Percentiles rank a stretch among this genome's conserved stretches.
These are phyloP conservation scores for Variabilichromis moorii DNA, from an alignment of 2,113 vertebrate species.

Conservation along the genomic window DNA sequence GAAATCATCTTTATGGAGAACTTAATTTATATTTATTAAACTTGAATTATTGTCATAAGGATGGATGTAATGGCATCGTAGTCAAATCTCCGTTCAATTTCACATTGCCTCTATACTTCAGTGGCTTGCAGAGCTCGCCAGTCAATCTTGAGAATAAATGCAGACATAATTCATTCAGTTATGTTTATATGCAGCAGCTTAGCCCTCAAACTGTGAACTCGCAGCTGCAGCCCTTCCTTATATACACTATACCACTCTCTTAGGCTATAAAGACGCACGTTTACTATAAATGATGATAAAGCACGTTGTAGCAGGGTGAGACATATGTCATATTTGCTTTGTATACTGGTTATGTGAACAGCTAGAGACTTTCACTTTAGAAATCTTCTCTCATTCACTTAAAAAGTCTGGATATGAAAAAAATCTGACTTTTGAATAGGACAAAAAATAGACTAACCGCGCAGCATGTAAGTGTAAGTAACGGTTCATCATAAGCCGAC, in stretches of 20 bases:
- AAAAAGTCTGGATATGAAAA: background rate
- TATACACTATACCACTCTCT: background rate
- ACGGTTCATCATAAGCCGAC: background rate
- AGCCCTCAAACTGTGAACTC: background rate
- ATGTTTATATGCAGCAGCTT: background rate
- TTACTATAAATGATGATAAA: background rate
- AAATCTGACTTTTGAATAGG: background rate
- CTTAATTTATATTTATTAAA: background rate
- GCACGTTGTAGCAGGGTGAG: accelerated
- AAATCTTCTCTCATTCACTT: background rate
- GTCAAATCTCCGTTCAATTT: background rate
- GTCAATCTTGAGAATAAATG: background rate
- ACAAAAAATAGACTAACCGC: background rate
- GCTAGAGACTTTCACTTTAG: background rate
- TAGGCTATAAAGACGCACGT: accelerated
- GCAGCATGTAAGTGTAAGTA: background rate
- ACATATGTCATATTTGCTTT: background rate
- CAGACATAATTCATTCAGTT: background rate
- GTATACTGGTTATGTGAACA: background rate
- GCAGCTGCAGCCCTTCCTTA: background rate
- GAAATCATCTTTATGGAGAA: background rate
- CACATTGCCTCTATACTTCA: background rate
- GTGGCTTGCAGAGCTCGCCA: background rate
- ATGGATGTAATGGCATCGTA: background rate
- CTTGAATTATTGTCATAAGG: background rate